Evolutionary conservation across 1,140 invertebrate genomes (phyloP), one percentile per base, ranked within the genome.

Genomic region (Drosophila bipectinata): DNA sequence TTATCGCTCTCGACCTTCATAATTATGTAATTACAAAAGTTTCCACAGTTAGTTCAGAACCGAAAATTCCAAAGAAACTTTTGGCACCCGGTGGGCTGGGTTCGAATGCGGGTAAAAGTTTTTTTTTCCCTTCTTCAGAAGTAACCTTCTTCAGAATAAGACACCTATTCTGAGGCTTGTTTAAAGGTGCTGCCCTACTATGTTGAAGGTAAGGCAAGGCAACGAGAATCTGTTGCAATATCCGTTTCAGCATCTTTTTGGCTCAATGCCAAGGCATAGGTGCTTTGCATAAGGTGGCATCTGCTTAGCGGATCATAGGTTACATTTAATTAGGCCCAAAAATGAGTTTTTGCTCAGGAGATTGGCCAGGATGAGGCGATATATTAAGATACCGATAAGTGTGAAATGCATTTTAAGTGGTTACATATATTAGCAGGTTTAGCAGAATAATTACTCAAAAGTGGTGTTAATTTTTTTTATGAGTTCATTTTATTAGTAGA

Each of bases 21-120:
- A 87, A 88, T 87, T 87, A 87, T 79, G 62, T 88, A 87, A 87
- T 87, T 87, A 83, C 62, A 79, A 87, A 87, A 87, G 82, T 85
- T 85, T 61, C 45, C 32, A 53, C 61, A 63, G 68, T 71, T 71
- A 64, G 63, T 67, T 67, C 48, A 47, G 44, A 26, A 39, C 37
- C 45, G 60, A 75, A 79, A 71, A 67, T 73, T 77, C 45, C 54
- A 59, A 66, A 61, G 76, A 87, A 87, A 83, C 62, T 88, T 88
- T 69, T 32, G 61, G 61, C 67, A 57, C 44, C 64, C 67, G 8
- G 51, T 4, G 51, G 30, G 14, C 6, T 44, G 41, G 15, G 41
- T 44, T 77, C 34, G 34, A 64, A 75, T 87, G 82, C 78, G 74
- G 81, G 78, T 41, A 21, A 84, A 85, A 72, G 56, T 84, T 85